Conservation (phyloP, 1,140 invertebrate genomes). For the Drosophila kepulauana region DNA sequence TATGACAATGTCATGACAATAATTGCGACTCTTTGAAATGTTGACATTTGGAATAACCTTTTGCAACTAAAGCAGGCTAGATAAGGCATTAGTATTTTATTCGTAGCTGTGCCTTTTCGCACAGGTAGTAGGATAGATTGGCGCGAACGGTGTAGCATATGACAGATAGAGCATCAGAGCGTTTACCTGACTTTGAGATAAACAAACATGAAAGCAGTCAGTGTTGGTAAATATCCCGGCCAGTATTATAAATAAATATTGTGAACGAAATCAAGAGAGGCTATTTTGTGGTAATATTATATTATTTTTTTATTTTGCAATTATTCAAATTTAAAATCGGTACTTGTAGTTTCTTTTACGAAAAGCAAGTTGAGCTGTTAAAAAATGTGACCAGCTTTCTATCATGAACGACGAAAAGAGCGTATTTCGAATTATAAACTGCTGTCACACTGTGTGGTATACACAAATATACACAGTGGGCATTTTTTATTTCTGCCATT, state of each 20-base stretch:
- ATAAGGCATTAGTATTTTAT: not conserved
- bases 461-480: constrained; percentile 86
- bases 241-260: too few species aligned
- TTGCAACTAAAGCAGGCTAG: constrained; percentile 86
- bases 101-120: not conserved
- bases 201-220: not conserved
- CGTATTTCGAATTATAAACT: not conserved
- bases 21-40: constrained; percentile 10
- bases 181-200: not conserved
- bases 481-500: constrained; percentile 50
- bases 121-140: not conserved
- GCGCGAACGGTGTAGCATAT: not conserved
- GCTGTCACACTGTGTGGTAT: constrained; percentile 33
- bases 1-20: constrained; percentile 3
- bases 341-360: too few species aligned
- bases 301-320: too few species aligned
- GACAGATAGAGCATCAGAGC: not conserved
- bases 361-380: too few species aligned
- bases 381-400: too few species aligned
- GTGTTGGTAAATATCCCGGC: not conserved
- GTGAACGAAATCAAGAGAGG: too few species aligned
- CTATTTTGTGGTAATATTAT: too few species aligned
- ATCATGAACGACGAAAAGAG: not conserved
- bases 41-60: constrained; percentile 66
- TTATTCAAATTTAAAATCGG: too few species aligned